Base-by-base conservation (phyloP, 2,113 vertebrate species). In the Synchiropus splendidus region DNA sequence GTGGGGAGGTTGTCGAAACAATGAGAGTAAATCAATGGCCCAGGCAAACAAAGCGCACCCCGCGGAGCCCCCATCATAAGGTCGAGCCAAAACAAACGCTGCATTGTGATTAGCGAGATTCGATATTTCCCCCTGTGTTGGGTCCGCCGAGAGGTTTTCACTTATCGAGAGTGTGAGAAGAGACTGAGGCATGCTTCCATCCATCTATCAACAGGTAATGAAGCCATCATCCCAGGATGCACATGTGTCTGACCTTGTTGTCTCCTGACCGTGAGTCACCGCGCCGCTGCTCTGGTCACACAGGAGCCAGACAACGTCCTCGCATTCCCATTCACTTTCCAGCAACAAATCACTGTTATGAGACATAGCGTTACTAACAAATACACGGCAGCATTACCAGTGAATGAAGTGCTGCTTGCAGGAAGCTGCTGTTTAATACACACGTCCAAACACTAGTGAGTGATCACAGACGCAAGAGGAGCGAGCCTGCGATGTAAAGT, bases 1-100 rank as follows among this genome's bases (percentile, higher is more conserved):
- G 45, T 41, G 55, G 57, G 46, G 48, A 39, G 60, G 56, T 39
- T 70, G 66, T 63, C 16, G 35, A 57, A 75, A 77, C 74, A 77
- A 76, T 76, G 64, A 68, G 42, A 51, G 27, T 11, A 55, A 74
- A 79, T 79, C 74, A 48, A 77, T 75, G 40, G 18, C 45, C 21
- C 38, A 21, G 15, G 46, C 48, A 70, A 71, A 78, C 74, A 72
- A 62, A 69, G 47, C 57, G 45, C 18, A 12, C 18, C 61, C 64
- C 9, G 50, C 6, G 1, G 68, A 32, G 66, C 27, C 51, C 45
- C 48, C 54, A 32, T 31, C 58, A 51, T 44, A 67, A 27, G 64
- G 64, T 70, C 67, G 67, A 54, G 27, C 21, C 38, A 8, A 16
- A 45, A 41, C 13, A 57, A 42, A 48, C 11, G 49, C 17, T 33